Evolutionary conservation across 2,113 vertebrate species (phyloP).

Genomic region (Conger conger): DNA sequence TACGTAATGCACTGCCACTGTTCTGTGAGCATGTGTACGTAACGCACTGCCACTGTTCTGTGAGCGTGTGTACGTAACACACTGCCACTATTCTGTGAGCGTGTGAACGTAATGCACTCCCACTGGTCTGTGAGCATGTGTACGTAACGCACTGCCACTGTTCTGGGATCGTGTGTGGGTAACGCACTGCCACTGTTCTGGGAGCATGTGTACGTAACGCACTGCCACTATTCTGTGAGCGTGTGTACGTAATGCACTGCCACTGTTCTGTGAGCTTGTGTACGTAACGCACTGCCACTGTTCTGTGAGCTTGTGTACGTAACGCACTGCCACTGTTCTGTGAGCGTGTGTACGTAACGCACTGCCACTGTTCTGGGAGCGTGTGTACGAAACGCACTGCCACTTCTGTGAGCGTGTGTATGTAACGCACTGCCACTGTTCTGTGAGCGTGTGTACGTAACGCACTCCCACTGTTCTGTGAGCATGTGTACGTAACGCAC

Average conservation of each 20-base stretch:
- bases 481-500: slow-evolving; percentile 40
- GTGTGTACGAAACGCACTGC: slow-evolving; percentile 38
- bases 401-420: slow-evolving; percentile 34
- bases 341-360: slow-evolving; percentile 42
- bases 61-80: slow-evolving; percentile 41
- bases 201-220: slow-evolving; percentile 40
- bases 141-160: slow-evolving; percentile 39
- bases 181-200: slow-evolving; percentile 33
- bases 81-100: slow-evolving; percentile 32
- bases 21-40: slow-evolving; percentile 39
- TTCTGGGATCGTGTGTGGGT: slow-evolving; percentile 34
- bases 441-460: slow-evolving; percentile 41
- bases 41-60: slow-evolving; percentile 33
- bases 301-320: no score
- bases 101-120: slow-evolving; percentile 39
- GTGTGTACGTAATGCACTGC: slow-evolving; percentile 39
- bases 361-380: slow-evolving; percentile 35
- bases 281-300: slow-evolving; percentile 39
- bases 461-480: slow-evolving; percentile 29
- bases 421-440: slow-evolving; percentile 28
- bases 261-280: slow-evolving; percentile 26
- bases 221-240: slow-evolving; percentile 32
- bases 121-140: slow-evolving; percentile 26
- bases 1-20: slow-evolving; percentile 32
- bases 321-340: no score